Conservation (phyloP, 2,113 vertebrate species). For the Chaenocephalus aceratus region DNA sequence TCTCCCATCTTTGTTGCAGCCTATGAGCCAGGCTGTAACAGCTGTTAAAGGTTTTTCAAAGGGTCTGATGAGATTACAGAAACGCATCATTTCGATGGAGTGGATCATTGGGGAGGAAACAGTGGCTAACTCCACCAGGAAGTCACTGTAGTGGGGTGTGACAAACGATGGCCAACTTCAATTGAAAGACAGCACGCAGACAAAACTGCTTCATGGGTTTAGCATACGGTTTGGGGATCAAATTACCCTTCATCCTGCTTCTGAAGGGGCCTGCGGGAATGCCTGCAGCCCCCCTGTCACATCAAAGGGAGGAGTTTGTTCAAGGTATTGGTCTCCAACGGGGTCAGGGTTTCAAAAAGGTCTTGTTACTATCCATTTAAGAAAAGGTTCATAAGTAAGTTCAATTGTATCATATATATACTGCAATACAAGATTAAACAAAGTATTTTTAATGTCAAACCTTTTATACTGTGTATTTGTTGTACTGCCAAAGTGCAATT, state of each 20-base stretch:
- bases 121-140: constrained; percentile 28
- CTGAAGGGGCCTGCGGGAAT: constrained; percentile 19
- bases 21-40: too few species aligned
- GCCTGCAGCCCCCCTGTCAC: constrained; percentile 53
- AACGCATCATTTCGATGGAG: constrained; percentile 6
- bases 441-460: not conserved
- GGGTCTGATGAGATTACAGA: constrained; percentile 2
- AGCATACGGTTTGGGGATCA: constrained; percentile 26
- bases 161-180: constrained; percentile 7
- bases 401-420: not conserved
- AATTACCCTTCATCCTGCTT: constrained; percentile 24
- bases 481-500: too few species aligned
- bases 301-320: constrained; percentile 52
- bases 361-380: too few species aligned
- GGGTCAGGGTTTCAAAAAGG: not conserved
- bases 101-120: constrained; percentile 26
- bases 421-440: not conserved
- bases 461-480: too few species aligned
- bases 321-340: constrained; percentile 34
- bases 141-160: constrained; percentile 29
- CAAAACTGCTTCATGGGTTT: constrained; percentile 39
- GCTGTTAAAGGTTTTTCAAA: not conserved
- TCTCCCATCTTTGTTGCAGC: too few species aligned
- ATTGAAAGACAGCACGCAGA: constrained; percentile 24
- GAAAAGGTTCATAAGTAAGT: too few species aligned